Percentiles rank a stretch among this genome's conserved stretches.
Conservation (phyloP, 1,140 invertebrate genomes). For the Samia ricini region DNA sequence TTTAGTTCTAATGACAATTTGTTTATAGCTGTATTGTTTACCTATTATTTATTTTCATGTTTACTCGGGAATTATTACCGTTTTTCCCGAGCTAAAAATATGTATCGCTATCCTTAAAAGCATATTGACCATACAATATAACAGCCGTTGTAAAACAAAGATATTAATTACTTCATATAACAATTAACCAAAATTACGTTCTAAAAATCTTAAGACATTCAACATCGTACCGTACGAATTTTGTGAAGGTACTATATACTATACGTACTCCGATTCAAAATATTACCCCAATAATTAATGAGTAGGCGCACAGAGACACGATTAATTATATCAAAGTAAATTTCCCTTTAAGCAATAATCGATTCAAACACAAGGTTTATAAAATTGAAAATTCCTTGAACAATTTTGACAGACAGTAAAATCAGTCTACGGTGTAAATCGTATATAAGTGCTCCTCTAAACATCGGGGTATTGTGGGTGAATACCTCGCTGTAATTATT, state of each 20-base stretch:
- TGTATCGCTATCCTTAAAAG: too few species aligned
- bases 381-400: constrained; percentile 4
- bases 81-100: too few species aligned
- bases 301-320: constrained; percentile 30
- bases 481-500: constrained; percentile 54
- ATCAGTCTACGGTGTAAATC: constrained; percentile 21
- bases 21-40: too few species aligned
- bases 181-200: not conserved
- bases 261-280: constrained; percentile 32
- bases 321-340: constrained; percentile 14
- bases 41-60: too few species aligned
- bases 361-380: not conserved
- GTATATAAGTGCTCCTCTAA: constrained; percentile 27
- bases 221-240: constrained; percentile 27
- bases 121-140: too few species aligned
- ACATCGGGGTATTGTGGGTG: constrained; percentile 35
- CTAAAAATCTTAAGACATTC: not conserved
- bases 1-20: too few species aligned
- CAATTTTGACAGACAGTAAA: constrained; percentile 16
- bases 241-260: too few species aligned
- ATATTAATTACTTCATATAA: not conserved
- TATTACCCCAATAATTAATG: constrained; percentile 53
- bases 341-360: constrained; percentile 1
- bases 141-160: too few species aligned
- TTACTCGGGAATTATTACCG: too few species aligned